These are phyloP conservation scores for Galbula dea DNA, from an alignment of 2,113 vertebrate genomes.

Conservation along the genomic window DNA sequence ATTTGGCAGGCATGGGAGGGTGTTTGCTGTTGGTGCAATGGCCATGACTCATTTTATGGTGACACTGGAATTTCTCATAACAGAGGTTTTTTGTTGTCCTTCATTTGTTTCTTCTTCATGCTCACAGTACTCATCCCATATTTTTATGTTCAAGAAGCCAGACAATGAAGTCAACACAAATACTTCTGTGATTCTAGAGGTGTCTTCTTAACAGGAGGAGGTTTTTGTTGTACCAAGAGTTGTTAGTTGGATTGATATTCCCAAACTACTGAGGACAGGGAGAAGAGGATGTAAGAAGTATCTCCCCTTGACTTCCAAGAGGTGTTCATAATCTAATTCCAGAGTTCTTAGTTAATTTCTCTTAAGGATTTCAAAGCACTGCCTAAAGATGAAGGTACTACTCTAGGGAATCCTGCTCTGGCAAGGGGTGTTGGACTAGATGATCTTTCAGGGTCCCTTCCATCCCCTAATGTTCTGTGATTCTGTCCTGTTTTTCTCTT, in stretches of 20 bases:
- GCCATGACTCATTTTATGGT: not conserved
- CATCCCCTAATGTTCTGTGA: too few relatives aligned
- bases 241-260: not conserved
- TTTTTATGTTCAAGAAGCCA: not conserved
- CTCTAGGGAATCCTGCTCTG: too few relatives aligned
- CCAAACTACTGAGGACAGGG: not conserved
- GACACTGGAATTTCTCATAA: not conserved
- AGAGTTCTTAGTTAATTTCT: not conserved
- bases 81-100: not conserved
- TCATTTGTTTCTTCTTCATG: not conserved
- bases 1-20: not conserved
- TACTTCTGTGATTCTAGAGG: not conserved
- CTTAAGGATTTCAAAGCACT: not conserved
- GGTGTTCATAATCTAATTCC: not conserved
- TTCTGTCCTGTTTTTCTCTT: not conserved
- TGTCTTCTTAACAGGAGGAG: not conserved
- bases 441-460: too few relatives aligned
- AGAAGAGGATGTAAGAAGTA: not conserved
- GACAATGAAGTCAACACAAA: not conserved
- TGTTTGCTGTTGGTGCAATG: not conserved
- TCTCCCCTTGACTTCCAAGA: not conserved
- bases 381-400: not conserved
- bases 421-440: too few relatives aligned
- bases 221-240: not conserved
- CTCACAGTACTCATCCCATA: accelerated